Percentiles rank a stretch among this genome's conserved stretches.
These are phyloP conservation scores for Apocheima hispidaria DNA, from an alignment of 2,888 invertebrate species.

Conservation along the genomic window DNA sequence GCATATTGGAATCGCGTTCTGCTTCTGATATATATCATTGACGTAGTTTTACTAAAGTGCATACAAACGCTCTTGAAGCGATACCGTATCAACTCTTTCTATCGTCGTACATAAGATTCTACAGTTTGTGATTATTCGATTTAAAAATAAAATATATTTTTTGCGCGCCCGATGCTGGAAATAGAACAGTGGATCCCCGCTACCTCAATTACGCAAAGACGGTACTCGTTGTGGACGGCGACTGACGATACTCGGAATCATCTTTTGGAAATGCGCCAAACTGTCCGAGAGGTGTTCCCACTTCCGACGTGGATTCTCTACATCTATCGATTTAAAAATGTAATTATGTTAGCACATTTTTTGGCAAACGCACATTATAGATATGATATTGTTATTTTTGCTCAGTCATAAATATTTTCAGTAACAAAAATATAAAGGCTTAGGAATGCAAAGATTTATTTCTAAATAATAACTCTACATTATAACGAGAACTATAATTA, in stretches of 20 bases:
- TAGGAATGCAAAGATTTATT: not conserved
- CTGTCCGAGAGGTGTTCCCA: constrained; percentile 64
- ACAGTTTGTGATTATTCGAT: constrained; percentile 15
- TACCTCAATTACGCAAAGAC: constrained; percentile 56
- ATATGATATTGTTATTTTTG: constrained; percentile 26
- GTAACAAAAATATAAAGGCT: not conserved
- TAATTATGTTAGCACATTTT: constrained; percentile 27
- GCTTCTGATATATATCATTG: not conserved
- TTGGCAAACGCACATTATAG: constrained; percentile 23
- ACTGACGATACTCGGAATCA: constrained; percentile 51
- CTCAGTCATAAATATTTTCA: constrained; percentile 2
- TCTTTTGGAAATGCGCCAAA: constrained; percentile 70
- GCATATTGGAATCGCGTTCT: constrained; percentile 15
- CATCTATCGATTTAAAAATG: constrained; percentile 40
- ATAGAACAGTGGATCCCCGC: constrained; percentile 30
- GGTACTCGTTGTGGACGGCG: constrained; percentile 51
- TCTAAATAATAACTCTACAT: not conserved
- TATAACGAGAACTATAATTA: not conserved
- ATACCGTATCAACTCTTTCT: constrained; percentile 2
- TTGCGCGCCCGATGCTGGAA: constrained; percentile 21
- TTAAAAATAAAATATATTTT: constrained; percentile 20
- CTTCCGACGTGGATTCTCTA: constrained; percentile 76
- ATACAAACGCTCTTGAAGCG: not conserved
- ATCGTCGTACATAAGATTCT: not conserved
- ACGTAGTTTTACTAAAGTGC: constrained; percentile 1